Conservation (phyloP, 2,113 vertebrate genomes). For the Laterallus jamaicensis region DNA sequence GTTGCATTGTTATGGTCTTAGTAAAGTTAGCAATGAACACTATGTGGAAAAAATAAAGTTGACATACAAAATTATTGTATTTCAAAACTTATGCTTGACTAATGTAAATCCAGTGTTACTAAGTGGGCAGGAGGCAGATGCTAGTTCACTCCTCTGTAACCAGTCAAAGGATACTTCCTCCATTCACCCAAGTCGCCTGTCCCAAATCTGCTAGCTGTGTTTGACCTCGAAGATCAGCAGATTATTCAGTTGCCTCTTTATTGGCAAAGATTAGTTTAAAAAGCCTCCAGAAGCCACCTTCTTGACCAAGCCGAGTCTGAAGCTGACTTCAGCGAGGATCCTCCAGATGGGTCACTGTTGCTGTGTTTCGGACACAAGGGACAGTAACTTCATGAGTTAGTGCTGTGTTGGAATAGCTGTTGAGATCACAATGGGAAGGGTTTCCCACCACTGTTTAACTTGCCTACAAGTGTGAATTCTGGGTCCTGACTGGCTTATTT, state of each 20-base stretch:
- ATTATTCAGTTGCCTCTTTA: not conserved
- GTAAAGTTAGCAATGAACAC: not conserved
- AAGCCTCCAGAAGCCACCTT: not conserved
- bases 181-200: rapidly evolving
- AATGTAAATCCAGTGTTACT: not conserved
- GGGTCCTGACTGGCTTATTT: not conserved
- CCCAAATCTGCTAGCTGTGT: not conserved
- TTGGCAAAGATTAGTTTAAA: not conserved
- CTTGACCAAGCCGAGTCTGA: not conserved
- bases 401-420: not conserved
- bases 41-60: not conserved
- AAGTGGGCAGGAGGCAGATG: not conserved
- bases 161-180: not conserved
- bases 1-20: not conserved
- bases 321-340: not conserved
- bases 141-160: not conserved
- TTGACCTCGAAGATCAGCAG: not conserved
- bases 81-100: not conserved
- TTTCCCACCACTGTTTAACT: not conserved
- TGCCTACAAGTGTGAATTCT: not conserved
- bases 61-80: not conserved
- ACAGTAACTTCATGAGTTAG: not conserved
- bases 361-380: not conserved
- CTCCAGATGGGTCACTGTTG: not conserved
- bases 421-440: not conserved